Evolutionary conservation across 2,888 invertebrate genomes (phyloP).

Genomic region (Cantharis flavilabris): DNA sequence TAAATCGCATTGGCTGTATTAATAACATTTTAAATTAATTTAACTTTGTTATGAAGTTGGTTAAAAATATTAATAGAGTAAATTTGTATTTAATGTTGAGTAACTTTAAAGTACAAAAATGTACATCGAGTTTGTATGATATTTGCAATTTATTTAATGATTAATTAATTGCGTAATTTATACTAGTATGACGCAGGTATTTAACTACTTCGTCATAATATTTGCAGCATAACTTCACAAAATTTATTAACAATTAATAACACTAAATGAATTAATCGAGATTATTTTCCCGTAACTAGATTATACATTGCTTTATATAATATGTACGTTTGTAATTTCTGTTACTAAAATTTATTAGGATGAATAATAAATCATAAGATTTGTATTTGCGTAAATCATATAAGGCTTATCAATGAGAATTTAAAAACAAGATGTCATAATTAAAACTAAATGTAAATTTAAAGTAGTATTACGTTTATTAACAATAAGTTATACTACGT

Average conservation of each 20-base stretch:
- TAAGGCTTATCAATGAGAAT: not conserved
- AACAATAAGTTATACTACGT: not conserved
- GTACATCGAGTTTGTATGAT: not conserved
- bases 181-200: not conserved
- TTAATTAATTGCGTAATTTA: not conserved
- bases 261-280: not conserved
- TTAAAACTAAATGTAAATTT: not conserved
- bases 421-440: not conserved
- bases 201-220: not conserved
- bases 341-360: not conserved
- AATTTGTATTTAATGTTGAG: not conserved
- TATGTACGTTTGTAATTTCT: not conserved
- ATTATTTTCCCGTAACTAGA: not conserved
- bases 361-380: not conserved
- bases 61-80: not conserved
- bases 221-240: not conserved
- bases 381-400: not conserved
- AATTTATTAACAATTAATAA: not conserved
- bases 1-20: not conserved
- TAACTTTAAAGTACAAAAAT: not conserved
- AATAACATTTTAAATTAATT: not conserved
- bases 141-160: not conserved
- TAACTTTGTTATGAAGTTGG: not conserved
- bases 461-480: not conserved
- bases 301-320: not conserved